Base-by-base conservation (phyloP, 1,140 invertebrate genomes). In the Drosophila kohkoa region DNA sequence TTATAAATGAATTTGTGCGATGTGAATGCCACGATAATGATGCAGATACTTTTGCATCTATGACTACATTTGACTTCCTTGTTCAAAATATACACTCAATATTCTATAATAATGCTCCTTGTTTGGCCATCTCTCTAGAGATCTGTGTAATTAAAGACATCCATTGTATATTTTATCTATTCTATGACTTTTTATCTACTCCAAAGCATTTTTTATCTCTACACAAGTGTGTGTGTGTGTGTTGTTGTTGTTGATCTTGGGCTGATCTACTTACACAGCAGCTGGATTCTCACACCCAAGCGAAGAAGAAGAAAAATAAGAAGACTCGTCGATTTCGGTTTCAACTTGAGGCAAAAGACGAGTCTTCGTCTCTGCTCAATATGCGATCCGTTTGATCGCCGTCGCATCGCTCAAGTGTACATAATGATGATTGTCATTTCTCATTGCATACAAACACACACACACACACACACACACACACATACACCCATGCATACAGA, bases 341-440 rank as follows among this genome's bases (percentile, higher is more conserved):
- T 79, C 64, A 73, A 62, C 64, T 66, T 64, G 57, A 79, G 74
- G 38, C n/a, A 73, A 55, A 25, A 59, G 45, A 41, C 35, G 58
- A 46, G 16, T 43, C 63, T 32, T 59, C 32, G 20, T 20, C 13
- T 48, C 11, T 30, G 35, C 7, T 48, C 66, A 69, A 62, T 52
- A 69, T 52, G 46, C 55, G 65, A 32, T 70, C 32, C 67, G 62
- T 45, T 87, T 25, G 20, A 25, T 25, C 20, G 20, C 20, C 20
- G 20, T 25, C 20, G 20, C 20, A 25, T 25, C 20, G 20, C 20
- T 25, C 70, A 70, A 88, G 78, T 88, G 85, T 74, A 79, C 57
- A 76, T 89, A 89, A 88, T 89, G 83, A 88, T 88, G 83, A 88
- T 89, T 89, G 85, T 89, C 81, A 79, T 77, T 85, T 83, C 75